Conservation (phyloP, 2,888 invertebrate species). For the Agapostemon virescens region DNA sequence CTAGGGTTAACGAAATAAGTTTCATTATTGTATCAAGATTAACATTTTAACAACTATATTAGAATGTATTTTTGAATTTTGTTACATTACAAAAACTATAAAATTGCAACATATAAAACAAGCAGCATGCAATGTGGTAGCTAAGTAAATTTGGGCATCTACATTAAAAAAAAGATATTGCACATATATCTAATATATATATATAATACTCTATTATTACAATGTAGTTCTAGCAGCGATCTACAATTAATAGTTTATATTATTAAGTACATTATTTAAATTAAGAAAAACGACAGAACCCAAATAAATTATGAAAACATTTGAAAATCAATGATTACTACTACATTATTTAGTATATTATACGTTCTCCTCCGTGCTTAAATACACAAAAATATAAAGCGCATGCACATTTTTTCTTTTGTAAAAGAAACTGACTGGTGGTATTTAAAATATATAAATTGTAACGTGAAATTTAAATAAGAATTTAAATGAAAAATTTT, state of each 20-base stretch:
- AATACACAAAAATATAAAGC: not conserved
- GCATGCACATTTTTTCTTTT: not conserved
- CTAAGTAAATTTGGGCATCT: not conserved
- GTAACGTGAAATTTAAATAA: slow-evolving; percentile 10
- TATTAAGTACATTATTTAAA: not conserved
- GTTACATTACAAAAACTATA: slow-evolving; percentile 3
- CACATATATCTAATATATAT: not conserved
- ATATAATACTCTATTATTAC: slow-evolving; percentile 4
- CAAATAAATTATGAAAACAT: not conserved
- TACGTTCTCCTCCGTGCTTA: not conserved
- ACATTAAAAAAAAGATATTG: not conserved
- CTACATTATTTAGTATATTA: not conserved
- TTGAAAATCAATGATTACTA: not conserved
- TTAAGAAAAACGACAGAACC: not conserved
- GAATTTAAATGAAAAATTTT: slow-evolving; percentile 8
- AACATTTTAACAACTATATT: not conserved
- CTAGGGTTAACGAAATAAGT: slow-evolving; percentile 13
- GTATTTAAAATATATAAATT: not conserved
- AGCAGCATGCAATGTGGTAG: slow-evolving; percentile 4
- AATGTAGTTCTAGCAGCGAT: not conserved
- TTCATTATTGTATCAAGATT: slow-evolving; percentile 3
- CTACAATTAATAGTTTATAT: not conserved
- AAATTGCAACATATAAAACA: slow-evolving; percentile 7
- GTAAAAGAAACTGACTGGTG: not conserved
- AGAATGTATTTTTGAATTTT: not conserved